Percentiles rank a stretch among this genome's conserved stretches.
Conservation (phyloP, 2,888 invertebrate species). For the Tenthredo livida region DNA sequence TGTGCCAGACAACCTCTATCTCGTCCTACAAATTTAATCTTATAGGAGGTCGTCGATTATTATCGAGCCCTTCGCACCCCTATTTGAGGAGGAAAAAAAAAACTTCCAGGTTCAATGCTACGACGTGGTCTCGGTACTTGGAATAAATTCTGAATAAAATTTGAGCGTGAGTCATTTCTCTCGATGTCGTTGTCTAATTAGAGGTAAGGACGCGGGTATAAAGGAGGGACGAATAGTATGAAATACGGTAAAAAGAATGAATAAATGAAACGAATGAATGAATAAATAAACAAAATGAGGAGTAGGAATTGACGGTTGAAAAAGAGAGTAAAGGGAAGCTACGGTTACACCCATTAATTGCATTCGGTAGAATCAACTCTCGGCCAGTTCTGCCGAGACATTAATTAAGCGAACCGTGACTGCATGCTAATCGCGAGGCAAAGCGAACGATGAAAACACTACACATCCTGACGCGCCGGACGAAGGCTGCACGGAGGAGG, state of each 20-base stretch:
- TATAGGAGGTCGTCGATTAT: background rate
- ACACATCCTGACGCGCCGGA: constrained; percentile 6
- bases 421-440: constrained; percentile 52
- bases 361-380: constrained; percentile 19
- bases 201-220: too few species aligned
- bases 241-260: background rate
- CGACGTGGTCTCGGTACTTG: too few species aligned
- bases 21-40: background rate
- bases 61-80: too few species aligned
- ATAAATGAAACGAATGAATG: background rate
- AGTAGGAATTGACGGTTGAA: background rate
- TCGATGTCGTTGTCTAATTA: background rate
- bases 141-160: background rate
- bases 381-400: constrained; percentile 35
- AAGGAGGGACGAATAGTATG: background rate
- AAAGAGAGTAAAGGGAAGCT: background rate
- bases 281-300: background rate
- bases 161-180: background rate
- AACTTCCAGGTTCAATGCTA: too few species aligned
- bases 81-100: too few species aligned
- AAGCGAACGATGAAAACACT: constrained; percentile 48
- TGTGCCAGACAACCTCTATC: background rate
- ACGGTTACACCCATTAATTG: constrained; percentile 39
- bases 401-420: constrained; percentile 53
- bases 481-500: background rate